Percentiles rank a stretch among this genome's conserved stretches.
Conservation (phyloP, 2,113 vertebrate species). For the Poeciliopsis occidentalis region DNA sequence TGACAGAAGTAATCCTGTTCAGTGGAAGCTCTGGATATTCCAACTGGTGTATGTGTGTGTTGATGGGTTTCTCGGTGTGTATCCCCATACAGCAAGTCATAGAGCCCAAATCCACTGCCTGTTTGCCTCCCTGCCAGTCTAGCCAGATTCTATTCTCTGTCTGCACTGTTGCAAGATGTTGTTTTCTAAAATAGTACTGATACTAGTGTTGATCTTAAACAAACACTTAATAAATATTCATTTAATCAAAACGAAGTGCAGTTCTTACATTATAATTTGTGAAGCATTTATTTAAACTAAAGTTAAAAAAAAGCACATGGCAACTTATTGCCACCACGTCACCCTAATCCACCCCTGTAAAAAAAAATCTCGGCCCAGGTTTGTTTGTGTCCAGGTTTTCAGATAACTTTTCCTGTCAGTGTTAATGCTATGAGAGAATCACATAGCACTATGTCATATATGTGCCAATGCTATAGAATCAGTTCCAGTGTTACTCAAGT, state of each 20-base stretch:
- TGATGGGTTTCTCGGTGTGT: constrained; percentile 45
- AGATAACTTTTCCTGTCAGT: too few relatives aligned
- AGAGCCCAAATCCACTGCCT: constrained; percentile 56
- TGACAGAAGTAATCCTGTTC: constrained; percentile 75
- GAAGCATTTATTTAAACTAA: neutral
- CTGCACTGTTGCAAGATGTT: neutral
- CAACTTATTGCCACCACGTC: too few relatives aligned
- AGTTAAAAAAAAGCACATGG: neutral
- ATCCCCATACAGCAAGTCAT: constrained; percentile 57
- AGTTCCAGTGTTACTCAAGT: too few relatives aligned
- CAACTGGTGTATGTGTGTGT: constrained; percentile 42
- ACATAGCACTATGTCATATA: too few relatives aligned
- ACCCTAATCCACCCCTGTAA: too few relatives aligned
- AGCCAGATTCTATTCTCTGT: constrained; percentile 26
- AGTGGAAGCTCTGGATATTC: constrained; percentile 73
- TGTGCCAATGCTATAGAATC: too few relatives aligned
- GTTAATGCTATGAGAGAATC: too few relatives aligned
- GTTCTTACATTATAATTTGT: neutral
- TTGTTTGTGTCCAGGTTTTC: too few relatives aligned
- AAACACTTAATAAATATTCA: neutral
- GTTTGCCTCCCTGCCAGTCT: constrained; percentile 41
- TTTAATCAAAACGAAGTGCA: neutral
- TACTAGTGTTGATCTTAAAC: neutral
- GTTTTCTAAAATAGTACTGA: constrained; percentile 1
- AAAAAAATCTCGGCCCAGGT: too few relatives aligned